phyloP scores from a whole-genome alignment of 2,797 vertebrate species.

The Spatula clypeata region DNA sequence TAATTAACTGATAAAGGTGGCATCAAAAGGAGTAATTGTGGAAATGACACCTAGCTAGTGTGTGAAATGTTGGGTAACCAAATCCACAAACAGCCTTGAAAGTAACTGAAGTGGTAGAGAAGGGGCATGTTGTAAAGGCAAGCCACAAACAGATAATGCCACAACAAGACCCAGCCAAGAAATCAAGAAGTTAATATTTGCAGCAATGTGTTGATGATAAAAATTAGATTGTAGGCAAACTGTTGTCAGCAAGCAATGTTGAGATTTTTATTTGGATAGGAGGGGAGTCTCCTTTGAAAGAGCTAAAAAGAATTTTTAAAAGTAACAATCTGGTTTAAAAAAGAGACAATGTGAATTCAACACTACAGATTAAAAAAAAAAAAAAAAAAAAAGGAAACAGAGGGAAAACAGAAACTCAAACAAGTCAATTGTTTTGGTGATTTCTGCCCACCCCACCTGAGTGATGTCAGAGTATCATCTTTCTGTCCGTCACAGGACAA shows the following conservation, averaged over 20 bases:
- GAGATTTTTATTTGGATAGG: neutral
- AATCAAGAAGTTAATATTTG: neutral
- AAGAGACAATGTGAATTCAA: neutral
- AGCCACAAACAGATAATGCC: neutral
- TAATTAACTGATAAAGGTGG: slow-evolving; percentile 7
- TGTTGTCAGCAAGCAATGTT: neutral
- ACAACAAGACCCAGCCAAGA: neutral
- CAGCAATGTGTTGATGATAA: neutral
- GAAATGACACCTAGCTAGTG: neutral
- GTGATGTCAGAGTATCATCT: neutral
- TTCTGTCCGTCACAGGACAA: neutral
- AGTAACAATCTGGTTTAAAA: neutral
- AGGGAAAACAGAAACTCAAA: neutral
- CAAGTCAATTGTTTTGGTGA: neutral
- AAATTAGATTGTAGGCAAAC: neutral
- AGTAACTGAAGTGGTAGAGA: neutral
- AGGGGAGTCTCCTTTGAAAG: neutral
- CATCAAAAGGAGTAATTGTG: neutral
- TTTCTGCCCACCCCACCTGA: neutral
- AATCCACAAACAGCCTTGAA: neutral
- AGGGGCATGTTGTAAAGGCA: neutral
- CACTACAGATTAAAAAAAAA: neutral
- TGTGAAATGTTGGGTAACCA: neutral
- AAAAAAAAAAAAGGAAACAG: neutral
- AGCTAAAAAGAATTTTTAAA: neutral